Evolutionary conservation across 2,888 invertebrate species (phyloP).

Genomic region (Strigamia transsilvanica): DNA sequence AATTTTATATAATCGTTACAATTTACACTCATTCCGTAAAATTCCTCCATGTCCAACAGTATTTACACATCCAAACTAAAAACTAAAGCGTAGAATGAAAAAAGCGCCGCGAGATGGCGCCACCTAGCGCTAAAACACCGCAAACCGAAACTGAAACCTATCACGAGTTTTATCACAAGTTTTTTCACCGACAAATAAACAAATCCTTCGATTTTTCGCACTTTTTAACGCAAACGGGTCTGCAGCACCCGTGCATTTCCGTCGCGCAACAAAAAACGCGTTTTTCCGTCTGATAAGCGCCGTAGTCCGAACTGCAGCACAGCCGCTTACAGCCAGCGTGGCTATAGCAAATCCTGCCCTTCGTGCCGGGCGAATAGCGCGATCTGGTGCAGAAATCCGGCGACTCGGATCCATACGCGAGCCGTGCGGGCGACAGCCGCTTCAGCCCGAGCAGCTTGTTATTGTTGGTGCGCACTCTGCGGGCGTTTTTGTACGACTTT

Average conservation of each 20-base stretch:
- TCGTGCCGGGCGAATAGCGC: not conserved
- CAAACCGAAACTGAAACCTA: not conserved
- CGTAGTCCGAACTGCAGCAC: not conserved
- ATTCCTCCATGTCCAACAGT: not conserved
- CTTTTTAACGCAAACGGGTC: not conserved
- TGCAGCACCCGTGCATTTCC: not conserved
- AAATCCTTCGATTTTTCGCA: not conserved
- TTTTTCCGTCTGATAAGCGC: not conserved
- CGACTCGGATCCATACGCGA: not conserved
- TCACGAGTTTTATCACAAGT: not conserved
- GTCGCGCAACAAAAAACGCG: not conserved
- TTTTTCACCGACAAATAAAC: too few relatives aligned
- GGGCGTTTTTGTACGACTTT: not conserved
- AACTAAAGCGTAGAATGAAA: not conserved
- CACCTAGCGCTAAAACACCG: not conserved
- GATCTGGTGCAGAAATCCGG: not conserved
- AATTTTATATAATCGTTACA: not conserved
- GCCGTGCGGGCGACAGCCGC: not conserved
- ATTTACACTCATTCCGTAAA: not conserved
- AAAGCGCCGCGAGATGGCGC: not conserved
- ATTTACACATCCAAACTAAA: not conserved
- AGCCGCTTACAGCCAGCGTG: not conserved
- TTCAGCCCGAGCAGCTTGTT: not conserved
- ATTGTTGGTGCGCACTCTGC: not conserved
- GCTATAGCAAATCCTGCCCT: not conserved